These are phyloP conservation scores for Rosalia funebris DNA, from an alignment of 2,888 invertebrate genomes.

Conservation along the genomic window DNA sequence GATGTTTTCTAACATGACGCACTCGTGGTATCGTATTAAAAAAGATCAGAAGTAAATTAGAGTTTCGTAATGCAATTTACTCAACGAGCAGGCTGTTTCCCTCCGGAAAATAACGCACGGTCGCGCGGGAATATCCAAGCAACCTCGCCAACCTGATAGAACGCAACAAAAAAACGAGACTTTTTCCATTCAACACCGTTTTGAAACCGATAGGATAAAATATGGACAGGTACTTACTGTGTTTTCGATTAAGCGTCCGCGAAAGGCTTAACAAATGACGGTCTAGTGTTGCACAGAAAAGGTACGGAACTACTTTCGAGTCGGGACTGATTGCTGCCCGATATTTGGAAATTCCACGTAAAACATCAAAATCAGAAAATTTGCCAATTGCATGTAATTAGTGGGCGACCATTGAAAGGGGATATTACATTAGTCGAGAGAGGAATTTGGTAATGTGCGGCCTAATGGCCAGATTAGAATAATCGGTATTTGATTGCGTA, in stretches of 20 bases:
- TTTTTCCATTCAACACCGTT: too few relatives aligned
- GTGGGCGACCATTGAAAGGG: neutral
- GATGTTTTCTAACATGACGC: too few relatives aligned
- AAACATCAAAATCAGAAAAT: neutral
- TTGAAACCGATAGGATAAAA: neutral
- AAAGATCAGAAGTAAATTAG: too few relatives aligned
- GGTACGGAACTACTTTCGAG: neutral
- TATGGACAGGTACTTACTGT: neutral
- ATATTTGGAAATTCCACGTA: neutral
- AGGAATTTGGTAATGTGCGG: neutral
- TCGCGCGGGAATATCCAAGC: too few relatives aligned
- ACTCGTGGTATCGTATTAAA: too few relatives aligned
- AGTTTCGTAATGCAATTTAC: too few relatives aligned
- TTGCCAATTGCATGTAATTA: neutral
- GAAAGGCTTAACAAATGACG: neutral
- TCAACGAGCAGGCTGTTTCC: too few relatives aligned
- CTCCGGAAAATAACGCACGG: too few relatives aligned
- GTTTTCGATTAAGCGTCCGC: neutral
- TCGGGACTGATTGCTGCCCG: neutral
- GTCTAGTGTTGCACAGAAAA: conserved; percentile 1
- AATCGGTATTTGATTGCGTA: neutral
- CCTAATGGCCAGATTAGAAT: neutral
- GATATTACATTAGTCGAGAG: neutral
- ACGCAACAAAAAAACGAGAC: too few relatives aligned
- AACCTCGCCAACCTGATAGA: too few relatives aligned